Percentiles rank a stretch among this genome's conserved stretches.
Conservation (phyloP, 2,113 vertebrate genomes). For the Parus major region DNA sequence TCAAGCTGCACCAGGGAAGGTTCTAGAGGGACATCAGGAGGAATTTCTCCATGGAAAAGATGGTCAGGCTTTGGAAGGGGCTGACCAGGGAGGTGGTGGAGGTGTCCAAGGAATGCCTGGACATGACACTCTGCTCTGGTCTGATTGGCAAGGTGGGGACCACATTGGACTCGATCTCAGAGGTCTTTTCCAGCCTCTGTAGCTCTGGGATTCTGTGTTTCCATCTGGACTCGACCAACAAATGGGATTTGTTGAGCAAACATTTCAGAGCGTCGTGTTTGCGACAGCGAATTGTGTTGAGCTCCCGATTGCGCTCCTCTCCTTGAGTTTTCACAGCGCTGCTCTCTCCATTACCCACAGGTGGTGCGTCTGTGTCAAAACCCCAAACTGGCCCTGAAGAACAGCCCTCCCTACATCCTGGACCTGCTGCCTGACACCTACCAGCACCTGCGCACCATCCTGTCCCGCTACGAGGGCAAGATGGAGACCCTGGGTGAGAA, state of each 20-base stretch:
- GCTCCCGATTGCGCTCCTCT: accelerated
- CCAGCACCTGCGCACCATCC: constrained; percentile 93
- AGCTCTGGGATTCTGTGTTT: neutral
- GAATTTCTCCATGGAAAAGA: neutral
- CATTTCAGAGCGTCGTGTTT: accelerated
- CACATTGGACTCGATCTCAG: accelerated
- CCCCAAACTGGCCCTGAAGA: constrained; percentile 95
- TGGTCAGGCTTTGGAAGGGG: neutral
- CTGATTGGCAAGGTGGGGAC: neutral
- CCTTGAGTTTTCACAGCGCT: neutral
- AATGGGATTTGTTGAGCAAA: accelerated
- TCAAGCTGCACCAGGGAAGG: neutral
- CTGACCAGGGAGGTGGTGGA: neutral
- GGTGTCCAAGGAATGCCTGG: neutral
- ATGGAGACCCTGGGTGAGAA: constrained; percentile 97
- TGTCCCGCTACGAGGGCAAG: constrained; percentile 96
- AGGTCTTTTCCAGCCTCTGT: neutral
- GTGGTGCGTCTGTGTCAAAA: constrained; percentile 98
- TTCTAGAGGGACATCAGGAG: neutral
- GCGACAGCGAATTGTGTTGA: accelerated
- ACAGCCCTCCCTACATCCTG: constrained; percentile 98
- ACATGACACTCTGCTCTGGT: neutral
- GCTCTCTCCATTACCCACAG: constrained; percentile 64
- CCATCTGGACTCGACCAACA: neutral
- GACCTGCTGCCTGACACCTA: constrained; percentile 97